Evolutionary conservation across 2,888 invertebrate genomes (phyloP).

Genomic region (Rhogogaster chlorosoma): DNA sequence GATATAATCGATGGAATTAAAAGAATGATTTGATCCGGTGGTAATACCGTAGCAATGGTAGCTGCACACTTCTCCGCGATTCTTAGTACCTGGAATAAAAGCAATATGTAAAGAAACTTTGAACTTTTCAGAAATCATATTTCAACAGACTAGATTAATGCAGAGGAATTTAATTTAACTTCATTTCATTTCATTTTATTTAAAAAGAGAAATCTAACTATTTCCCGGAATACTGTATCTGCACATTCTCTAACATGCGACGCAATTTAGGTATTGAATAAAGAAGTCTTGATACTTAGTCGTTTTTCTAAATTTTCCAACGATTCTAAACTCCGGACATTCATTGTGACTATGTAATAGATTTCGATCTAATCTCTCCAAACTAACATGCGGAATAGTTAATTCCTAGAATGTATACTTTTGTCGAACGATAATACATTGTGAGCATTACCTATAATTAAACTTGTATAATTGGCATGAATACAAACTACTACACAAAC

Average conservation of each 20-base stretch:
- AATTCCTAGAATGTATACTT: not conserved
- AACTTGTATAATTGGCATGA: not conserved
- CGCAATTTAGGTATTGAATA: not conserved
- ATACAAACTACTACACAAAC: slow-evolving; percentile 30
- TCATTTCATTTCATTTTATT: too few species aligned
- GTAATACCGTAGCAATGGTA: slow-evolving; percentile 88
- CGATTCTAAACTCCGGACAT: not conserved
- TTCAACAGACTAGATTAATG: not conserved
- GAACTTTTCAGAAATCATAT: not conserved
- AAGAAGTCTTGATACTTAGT: not conserved
- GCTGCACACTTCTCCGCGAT: slow-evolving; percentile 92
- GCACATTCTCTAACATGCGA: not conserved
- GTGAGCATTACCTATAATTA: not conserved
- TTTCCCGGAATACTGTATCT: not conserved
- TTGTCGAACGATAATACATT: not conserved
- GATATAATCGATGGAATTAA: slow-evolving; percentile 91
- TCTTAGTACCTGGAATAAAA: slow-evolving; percentile 83
- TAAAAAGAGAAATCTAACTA: not conserved
- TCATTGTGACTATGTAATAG: not conserved
- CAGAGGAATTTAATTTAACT: not conserved
- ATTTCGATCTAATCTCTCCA: not conserved
- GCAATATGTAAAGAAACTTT: slow-evolving; percentile 49
- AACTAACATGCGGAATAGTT: not conserved
- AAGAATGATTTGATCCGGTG: slow-evolving; percentile 88
- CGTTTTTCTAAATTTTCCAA: not conserved